Evolutionary conservation across 2,888 invertebrate genomes (phyloP).

Genomic region (Temnothorax unifasciatus): DNA sequence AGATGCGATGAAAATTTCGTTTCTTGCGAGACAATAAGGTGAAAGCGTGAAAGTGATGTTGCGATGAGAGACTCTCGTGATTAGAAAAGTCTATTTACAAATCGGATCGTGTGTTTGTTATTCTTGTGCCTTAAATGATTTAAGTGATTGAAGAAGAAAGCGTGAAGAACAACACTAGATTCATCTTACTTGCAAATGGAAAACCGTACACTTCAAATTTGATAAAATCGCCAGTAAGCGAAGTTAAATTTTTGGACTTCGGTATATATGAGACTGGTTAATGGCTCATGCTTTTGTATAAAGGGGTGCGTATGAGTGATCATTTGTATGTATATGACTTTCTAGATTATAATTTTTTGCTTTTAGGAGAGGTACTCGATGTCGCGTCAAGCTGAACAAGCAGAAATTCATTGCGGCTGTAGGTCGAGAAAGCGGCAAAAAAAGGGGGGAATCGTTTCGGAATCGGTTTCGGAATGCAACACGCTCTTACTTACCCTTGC

Average conservation of each 20-base stretch:
- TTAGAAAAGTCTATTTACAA: background rate
- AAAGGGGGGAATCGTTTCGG: background rate
- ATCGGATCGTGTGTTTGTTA: background rate
- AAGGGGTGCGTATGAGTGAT: constrained; percentile 52
- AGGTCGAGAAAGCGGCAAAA: constrained; percentile 36
- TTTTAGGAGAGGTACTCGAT: constrained; percentile 5
- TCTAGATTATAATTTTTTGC: constrained; percentile 15
- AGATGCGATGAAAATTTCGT: background rate
- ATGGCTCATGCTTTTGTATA: constrained; percentile 71
- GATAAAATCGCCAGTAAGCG: constrained; percentile 13
- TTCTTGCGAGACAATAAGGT: constrained; percentile 5
- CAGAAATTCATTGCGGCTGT: constrained; percentile 15
- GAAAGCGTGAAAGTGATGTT: constrained; percentile 28
- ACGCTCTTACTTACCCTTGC: constrained; percentile 87
- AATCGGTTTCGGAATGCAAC: constrained; percentile 36
- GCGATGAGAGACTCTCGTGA: background rate
- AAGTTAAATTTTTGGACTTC: constrained; percentile 30
- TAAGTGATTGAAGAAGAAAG: constrained; percentile 30
- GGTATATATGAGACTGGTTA: constrained; percentile 76
- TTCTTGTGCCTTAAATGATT: constrained; percentile 25
- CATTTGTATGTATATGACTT: constrained; percentile 56
- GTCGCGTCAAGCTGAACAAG: constrained; percentile 27
- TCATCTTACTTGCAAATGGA: constrained; percentile 37
- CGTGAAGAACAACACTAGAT: constrained; percentile 17
- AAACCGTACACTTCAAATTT: constrained; percentile 33